A percentile compares a stretch with the other conserved stretches of the same genome.
Conservation (phyloP, 2,797 vertebrate genomes). For the Gadopsis bispinosus region DNA sequence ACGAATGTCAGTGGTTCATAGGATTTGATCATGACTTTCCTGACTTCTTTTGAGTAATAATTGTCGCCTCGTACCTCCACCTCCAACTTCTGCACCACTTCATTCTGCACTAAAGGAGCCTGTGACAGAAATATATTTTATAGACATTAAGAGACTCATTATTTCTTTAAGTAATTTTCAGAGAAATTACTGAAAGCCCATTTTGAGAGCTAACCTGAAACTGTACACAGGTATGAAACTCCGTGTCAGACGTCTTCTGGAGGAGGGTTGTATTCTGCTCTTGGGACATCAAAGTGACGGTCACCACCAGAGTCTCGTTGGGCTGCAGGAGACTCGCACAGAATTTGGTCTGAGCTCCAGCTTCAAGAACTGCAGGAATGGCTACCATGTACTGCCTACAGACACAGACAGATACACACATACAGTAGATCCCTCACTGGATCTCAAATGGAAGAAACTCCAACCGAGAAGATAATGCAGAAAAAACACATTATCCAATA, state of each 20-base stretch:
- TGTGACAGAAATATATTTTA: conserved; percentile 28
- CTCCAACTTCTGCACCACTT: conserved; percentile 45
- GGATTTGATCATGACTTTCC: conserved; percentile 80
- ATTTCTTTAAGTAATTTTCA: no score
- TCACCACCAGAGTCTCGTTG: conserved; percentile 74
- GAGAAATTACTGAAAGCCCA: neutral
- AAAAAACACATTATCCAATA: no score
- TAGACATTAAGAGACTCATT: neutral
- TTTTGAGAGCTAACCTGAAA: conserved; percentile 68
- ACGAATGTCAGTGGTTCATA: conserved; percentile 81
- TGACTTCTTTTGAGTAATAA: conserved; percentile 80
- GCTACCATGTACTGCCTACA: conserved; percentile 79
- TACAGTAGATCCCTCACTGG: neutral
- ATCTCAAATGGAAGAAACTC: neutral
- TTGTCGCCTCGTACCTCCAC: conserved; percentile 81
- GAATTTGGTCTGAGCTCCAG: conserved; percentile 70
- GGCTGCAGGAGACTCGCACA: conserved; percentile 77
- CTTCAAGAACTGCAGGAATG: conserved; percentile 74
- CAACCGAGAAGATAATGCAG: neutral
- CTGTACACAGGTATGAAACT: conserved; percentile 66
- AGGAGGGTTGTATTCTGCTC: conserved; percentile 56
- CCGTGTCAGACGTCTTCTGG: conserved; percentile 39
- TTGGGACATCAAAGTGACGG: conserved; percentile 57
- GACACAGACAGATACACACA: conserved; percentile 7
- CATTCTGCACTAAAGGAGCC: conserved; percentile 58